phyloP scores from a whole-genome alignment of 2,888 invertebrate species.

The Steinernema scapterisci region DNA sequence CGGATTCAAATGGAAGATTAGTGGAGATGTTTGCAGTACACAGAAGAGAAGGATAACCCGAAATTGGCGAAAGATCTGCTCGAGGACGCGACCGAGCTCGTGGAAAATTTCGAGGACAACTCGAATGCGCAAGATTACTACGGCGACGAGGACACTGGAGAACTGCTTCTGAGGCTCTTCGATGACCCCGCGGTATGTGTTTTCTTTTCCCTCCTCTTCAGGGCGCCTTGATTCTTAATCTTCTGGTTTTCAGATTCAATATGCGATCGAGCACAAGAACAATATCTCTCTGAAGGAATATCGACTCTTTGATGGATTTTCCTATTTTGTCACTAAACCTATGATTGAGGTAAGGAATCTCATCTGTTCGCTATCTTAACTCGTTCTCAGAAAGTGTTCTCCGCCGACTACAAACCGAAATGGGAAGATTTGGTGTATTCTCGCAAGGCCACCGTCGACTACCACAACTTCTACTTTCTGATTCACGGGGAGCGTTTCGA shows the following conservation, averaged over 20 bases:
- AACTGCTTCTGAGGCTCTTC: conserved; percentile 12
- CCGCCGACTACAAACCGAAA: conserved; percentile 36
- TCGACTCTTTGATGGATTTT: conserved; percentile 42
- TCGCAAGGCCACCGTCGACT: conserved; percentile 59
- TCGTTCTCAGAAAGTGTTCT: conserved; percentile 40
- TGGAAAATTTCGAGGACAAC: conserved; percentile 40
- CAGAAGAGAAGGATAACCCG: conserved; percentile 21
- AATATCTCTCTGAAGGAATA: conserved; percentile 34
- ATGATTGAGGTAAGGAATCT: conserved; percentile 37
- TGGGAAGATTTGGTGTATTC: conserved; percentile 56
- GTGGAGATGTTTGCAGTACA: conserved; percentile 38
- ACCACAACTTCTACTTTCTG: conserved; percentile 57
- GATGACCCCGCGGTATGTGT: neutral
- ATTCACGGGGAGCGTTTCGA: conserved; percentile 53
- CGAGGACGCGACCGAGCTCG: conserved; percentile 34
- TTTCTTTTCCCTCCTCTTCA: too few species aligned
- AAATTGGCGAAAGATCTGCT: conserved; percentile 20
- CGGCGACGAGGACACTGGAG: conserved; percentile 35
- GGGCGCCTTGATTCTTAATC: too few species aligned
- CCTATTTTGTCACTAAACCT: conserved; percentile 42
- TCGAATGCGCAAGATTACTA: neutral
- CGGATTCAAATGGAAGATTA: too few species aligned
- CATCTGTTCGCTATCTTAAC: neutral
- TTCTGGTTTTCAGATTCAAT: conserved; percentile 41
- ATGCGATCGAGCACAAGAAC: conserved; percentile 36